Percentiles rank a stretch among this genome's conserved stretches.
phyloP scores from a whole-genome alignment of 2,888 invertebrate species.

The Philaethria dido region DNA sequence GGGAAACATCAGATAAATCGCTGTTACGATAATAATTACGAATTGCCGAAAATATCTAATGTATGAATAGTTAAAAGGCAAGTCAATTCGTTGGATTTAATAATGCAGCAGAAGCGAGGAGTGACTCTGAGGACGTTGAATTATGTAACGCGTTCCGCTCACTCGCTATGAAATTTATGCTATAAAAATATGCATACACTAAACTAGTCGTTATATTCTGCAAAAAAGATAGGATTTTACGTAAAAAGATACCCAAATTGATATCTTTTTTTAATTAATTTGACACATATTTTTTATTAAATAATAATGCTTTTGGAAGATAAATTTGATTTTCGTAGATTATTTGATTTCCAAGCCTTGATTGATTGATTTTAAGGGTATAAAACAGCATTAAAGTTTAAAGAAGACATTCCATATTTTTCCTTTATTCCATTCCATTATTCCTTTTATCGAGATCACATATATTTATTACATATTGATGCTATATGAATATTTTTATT shows the following conservation, averaged over 20 bases:
- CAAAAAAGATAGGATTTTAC: conserved; percentile 1
- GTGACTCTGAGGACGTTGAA: conserved; percentile 57
- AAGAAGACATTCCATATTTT: too few relatives aligned
- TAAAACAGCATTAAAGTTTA: too few relatives aligned
- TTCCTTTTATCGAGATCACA: too few relatives aligned
- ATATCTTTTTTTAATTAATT: too few relatives aligned
- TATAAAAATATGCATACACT: conserved; percentile 19
- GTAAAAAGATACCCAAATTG: not conserved
- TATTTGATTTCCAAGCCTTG: too few relatives aligned
- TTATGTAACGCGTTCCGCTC: conserved; percentile 54
- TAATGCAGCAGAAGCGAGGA: conserved; percentile 60
- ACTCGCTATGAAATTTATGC: conserved; percentile 43
- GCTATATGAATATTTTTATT: not conserved
- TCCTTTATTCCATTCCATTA: too few relatives aligned
- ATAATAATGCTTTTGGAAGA: too few relatives aligned
- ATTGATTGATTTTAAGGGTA: too few relatives aligned
- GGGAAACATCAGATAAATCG: not conserved
- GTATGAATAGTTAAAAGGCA: conserved; percentile 50
- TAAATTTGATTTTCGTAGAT: too few relatives aligned
- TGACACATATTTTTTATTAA: too few relatives aligned
- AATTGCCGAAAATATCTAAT: conserved; percentile 37
- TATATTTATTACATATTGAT: not conserved
- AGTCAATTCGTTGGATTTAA: conserved; percentile 60
- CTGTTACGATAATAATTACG: conserved; percentile 9
- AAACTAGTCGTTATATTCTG: not conserved